Evolutionary conservation across 2,888 invertebrate species (phyloP).

Genomic region (Megastigmus dorsalis): DNA sequence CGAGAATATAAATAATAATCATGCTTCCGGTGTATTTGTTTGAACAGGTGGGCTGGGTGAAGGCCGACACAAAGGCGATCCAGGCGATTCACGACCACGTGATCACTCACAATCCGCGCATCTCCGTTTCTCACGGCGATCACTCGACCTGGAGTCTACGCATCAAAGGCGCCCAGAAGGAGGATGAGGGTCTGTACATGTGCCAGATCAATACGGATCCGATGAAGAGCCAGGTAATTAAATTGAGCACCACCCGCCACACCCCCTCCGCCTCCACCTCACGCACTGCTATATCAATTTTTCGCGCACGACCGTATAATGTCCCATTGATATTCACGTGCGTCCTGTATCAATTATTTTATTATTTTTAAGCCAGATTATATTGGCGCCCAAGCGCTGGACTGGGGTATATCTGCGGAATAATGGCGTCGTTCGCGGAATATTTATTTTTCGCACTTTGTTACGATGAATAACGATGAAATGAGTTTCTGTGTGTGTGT

Average conservation of each 20-base stretch:
- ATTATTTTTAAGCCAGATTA: slow-evolving; percentile 25
- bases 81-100: slow-evolving; percentile 95
- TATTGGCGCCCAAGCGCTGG: too few species aligned
- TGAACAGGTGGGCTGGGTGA: slow-evolving; percentile 92
- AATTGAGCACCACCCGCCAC: background rate
- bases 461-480: too few species aligned
- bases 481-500: too few species aligned
- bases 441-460: too few species aligned
- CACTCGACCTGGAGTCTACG: slow-evolving; percentile 93
- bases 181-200: slow-evolving; percentile 94
- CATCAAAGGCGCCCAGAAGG: slow-evolving; percentile 89
- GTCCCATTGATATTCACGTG: background rate
- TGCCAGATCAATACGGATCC: slow-evolving; percentile 96
- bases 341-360: background rate
- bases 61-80: slow-evolving; percentile 93
- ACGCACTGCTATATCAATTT: background rate
- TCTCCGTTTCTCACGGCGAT: slow-evolving; percentile 89
- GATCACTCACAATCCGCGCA: slow-evolving; percentile 92
- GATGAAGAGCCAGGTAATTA: slow-evolving; percentile 91
- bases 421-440: too few species aligned
- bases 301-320: background rate
- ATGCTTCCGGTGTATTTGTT: background rate
- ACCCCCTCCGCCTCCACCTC: too few species aligned
- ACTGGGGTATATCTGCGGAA: too few species aligned
- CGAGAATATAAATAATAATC: background rate